Evolutionary conservation across 2,113 vertebrate genomes (phyloP).

Genomic region (Triplophysa siluroides): DNA sequence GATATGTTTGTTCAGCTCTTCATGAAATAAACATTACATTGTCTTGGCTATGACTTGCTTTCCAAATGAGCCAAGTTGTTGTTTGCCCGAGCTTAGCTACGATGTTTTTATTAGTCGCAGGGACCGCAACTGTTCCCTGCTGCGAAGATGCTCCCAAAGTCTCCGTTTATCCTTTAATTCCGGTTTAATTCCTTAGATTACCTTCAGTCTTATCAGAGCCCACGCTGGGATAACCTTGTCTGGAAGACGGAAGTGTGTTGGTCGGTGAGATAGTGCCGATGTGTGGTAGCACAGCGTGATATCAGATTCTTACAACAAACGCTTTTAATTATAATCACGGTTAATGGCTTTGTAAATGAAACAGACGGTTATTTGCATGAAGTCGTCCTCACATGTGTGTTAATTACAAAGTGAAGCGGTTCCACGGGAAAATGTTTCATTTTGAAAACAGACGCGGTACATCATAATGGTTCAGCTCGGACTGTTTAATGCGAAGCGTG

Average conservation of each 20-base stretch:
- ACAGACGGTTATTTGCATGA: background rate
- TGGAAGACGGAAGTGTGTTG: conserved; percentile 16
- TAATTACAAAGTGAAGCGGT: background rate
- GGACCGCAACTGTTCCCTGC: background rate
- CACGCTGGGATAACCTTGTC: conserved; percentile 43
- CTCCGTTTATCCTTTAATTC: conserved; percentile 49
- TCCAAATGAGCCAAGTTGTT: conserved; percentile 1
- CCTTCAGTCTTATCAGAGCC: conserved; percentile 33
- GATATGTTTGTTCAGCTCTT: too few species aligned
- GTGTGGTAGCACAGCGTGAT: conserved; percentile 4
- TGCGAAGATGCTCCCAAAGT: conserved; percentile 38
- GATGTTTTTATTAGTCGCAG: conserved; percentile 26
- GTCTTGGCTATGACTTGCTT: background rate
- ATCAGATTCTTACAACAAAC: background rate
- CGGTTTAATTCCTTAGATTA: conserved; percentile 51
- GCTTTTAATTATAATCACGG: conserved; percentile 9
- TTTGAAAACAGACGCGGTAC: background rate
- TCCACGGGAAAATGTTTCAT: conserved; percentile 15
- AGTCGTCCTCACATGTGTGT: background rate
- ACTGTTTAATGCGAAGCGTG: too few species aligned
- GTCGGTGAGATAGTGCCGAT: conserved; percentile 8
- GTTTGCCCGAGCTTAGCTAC: background rate
- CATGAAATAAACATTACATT: background rate
- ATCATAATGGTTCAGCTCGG: too few species aligned
- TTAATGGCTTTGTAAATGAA: conserved; percentile 26